phyloP scores from a whole-genome alignment of 2,888 invertebrate genomes.

The Polydrusus pterygomalis region DNA sequence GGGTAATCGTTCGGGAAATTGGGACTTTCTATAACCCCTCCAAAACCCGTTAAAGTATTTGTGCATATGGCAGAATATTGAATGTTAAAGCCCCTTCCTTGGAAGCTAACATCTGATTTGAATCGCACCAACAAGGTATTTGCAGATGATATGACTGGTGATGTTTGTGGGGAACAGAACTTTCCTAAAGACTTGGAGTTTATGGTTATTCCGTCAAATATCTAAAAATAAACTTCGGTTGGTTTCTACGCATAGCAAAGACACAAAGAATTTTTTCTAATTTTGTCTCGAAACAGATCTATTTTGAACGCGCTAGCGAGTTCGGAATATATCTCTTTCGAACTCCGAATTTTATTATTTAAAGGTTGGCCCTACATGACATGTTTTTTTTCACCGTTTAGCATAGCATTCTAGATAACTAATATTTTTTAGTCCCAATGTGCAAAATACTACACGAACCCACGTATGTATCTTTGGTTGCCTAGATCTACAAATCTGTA shows the following conservation, averaged over 20 bases:
- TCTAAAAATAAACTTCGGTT: constrained; percentile 68
- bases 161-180: constrained; percentile 74
- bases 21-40: constrained; percentile 90
- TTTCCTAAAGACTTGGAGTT: constrained; percentile 76
- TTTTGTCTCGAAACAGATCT: too few species aligned
- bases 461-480: too few species aligned
- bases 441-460: too few species aligned
- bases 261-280: not conserved
- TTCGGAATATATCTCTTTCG: too few species aligned
- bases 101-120: constrained; percentile 78
- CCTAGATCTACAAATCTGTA: too few species aligned
- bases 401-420: too few species aligned
- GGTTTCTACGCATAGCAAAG: too few species aligned
- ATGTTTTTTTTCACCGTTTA: too few species aligned
- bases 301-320: too few species aligned
- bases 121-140: constrained; percentile 84
- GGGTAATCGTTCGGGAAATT: constrained; percentile 85
- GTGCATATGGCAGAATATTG: constrained; percentile 83
- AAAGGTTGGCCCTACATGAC: too few species aligned
- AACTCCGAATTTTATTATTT: too few species aligned
- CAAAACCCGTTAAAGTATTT: constrained; percentile 77
- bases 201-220: constrained; percentile 80
- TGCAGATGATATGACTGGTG: constrained; percentile 74
- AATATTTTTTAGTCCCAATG: too few species aligned
- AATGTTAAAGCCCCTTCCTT: constrained; percentile 85